Evolutionary conservation across 2,888 invertebrate genomes (phyloP), one percentile per base, ranked within the genome.

Genomic region (Girardia tigrina): DNA sequence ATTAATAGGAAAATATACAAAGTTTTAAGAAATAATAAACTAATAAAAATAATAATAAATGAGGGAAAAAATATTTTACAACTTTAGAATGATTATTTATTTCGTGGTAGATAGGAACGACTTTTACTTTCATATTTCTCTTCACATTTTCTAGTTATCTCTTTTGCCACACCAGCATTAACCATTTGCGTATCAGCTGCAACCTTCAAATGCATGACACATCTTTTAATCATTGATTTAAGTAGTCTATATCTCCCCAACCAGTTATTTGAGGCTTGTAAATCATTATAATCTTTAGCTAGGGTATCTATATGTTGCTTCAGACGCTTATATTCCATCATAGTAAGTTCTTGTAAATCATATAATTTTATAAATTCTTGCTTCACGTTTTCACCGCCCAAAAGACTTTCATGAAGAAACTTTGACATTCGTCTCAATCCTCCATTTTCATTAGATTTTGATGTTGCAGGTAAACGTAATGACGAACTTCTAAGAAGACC

Each of bases 131-230:
- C 56, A 56, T 56, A 56, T 56, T 56, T 56, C 23, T 56, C 56
- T 56, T 56, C 56, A 23, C 56, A 56, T 56, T 16, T 56, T 16
- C 56, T n/a, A 56, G n/a, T 56, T 56, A 56, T 56, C 23, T 56
- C 56, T 56, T 56, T 56, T n/a, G 56, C 56, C 4, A 56, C 56
- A 12, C 56, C 56, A 23, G 56, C 56, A 56, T 23, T 56, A 56
- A 56, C 23, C n/a, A n/a, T n/a, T 56, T 56, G 56, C 6, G 56
- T 56, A 23, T 56, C 56, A 6, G n/a, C 56, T 8, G 20, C 56
- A 56, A 56, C 56, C n/a, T 56, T 56, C n/a, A 56, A 56, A 16
- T 56, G 56, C 56, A 56, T 56, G n/a, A 56, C 56, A 56, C 56
- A 56, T 56, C 56, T 4, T 56, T 56, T 56, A 8, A 56, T 56